A percentile compares a stretch with the other conserved stretches of the same genome.
These are phyloP conservation scores for Scleropages formosus DNA, from an alignment of 2,797 vertebrate genomes.

Conservation along the genomic window DNA sequence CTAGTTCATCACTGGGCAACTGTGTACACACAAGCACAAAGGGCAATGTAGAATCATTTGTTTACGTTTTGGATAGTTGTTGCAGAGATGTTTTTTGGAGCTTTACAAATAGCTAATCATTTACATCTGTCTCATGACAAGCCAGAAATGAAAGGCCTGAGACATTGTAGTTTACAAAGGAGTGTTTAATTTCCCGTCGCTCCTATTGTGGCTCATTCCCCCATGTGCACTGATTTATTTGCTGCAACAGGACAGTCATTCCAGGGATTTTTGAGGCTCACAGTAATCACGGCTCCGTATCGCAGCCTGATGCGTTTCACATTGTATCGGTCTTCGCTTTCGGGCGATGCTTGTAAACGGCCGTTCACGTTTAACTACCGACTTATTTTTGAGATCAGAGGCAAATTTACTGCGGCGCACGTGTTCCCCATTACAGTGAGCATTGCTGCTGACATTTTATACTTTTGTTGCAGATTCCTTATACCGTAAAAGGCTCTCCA, in stretches of 20 bases:
- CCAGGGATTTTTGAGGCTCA: slow-evolving; percentile 11
- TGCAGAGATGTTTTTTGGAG: not conserved
- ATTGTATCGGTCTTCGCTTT: not conserved
- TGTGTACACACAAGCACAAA: not conserved
- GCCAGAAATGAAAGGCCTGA: not conserved
- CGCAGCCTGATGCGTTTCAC: slow-evolving; percentile 18
- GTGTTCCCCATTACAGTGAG: not conserved
- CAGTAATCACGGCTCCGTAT: slow-evolving; percentile 6
- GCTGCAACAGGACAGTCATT: not conserved
- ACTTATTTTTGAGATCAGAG: not conserved
- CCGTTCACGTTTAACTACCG: not conserved
- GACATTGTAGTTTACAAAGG: not conserved
- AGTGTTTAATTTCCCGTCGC: slow-evolving; percentile 10
- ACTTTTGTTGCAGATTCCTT: slow-evolving; percentile 55
- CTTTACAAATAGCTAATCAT: not conserved
- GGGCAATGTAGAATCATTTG: not conserved
- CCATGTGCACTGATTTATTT: slow-evolving; percentile 1
- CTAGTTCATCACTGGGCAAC: not conserved
- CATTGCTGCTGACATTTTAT: slow-evolving; percentile 14
- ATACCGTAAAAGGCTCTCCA: slow-evolving; percentile 64
- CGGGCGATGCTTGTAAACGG: not conserved
- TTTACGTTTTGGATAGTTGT: not conserved
- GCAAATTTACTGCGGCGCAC: not conserved
- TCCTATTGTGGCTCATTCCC: slow-evolving; percentile 16
- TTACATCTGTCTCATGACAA: not conserved